Conservation (phyloP, 2,888 invertebrate genomes). For the Coenonympha glycerion region DNA sequence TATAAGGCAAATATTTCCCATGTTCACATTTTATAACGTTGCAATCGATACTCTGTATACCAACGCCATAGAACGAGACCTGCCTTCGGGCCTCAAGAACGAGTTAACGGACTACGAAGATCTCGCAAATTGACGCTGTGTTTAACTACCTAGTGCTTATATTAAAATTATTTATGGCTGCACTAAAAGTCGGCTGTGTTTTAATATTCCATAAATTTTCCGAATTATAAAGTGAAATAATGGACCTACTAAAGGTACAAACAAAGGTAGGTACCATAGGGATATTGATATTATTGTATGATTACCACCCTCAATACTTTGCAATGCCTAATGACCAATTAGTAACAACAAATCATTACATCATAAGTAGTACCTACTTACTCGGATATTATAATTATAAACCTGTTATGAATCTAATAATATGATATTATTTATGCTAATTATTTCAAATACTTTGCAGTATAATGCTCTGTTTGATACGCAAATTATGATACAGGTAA, state of each 20-base stretch:
- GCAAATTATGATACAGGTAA: no score
- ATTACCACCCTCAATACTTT: no score
- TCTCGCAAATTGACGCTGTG: slow-evolving; percentile 27
- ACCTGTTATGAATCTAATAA: no score
- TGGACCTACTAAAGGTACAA: not conserved
- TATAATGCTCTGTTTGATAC: no score
- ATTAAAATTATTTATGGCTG: slow-evolving; percentile 27
- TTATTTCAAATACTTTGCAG: no score
- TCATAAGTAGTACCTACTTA: no score
- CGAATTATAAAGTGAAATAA: slow-evolving; percentile 9
- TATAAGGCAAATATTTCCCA: slow-evolving; percentile 13
- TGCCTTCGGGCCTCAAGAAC: slow-evolving; percentile 25
- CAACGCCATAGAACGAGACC: slow-evolving; percentile 20
- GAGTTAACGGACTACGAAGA: slow-evolving; percentile 27
- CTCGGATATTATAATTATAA: no score
- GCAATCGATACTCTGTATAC: slow-evolving; percentile 17
- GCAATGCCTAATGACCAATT: no score
- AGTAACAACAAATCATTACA: no score
- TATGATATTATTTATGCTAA: no score
- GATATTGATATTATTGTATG: no score
- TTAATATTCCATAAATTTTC: slow-evolving; percentile 15
- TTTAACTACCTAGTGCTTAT: slow-evolving; percentile 28
- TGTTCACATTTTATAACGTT: slow-evolving; percentile 18
- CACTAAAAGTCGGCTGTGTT: slow-evolving; percentile 20
- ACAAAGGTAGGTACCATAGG: no score